Conservation (phyloP, 2,888 invertebrate genomes). For the Mechanitis mazaeus region DNA sequence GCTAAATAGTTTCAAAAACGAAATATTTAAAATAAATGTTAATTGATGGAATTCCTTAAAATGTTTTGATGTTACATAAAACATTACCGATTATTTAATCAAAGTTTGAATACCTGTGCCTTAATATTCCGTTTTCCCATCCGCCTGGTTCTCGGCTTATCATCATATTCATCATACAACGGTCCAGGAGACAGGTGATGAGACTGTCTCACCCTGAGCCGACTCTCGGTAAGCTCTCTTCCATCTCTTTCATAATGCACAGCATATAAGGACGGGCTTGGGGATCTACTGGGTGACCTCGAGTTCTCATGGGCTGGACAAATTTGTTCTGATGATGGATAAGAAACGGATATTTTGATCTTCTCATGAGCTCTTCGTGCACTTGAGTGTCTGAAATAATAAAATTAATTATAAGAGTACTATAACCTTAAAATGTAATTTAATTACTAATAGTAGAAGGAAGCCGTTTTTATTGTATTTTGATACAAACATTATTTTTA, state of each 20-base stretch:
- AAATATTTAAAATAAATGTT: no score
- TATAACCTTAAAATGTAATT: no score
- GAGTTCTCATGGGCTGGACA: constrained; percentile 63
- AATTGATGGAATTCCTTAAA: no score
- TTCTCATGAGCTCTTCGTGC: constrained; percentile 82
- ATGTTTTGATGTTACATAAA: no score
- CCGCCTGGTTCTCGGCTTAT: constrained; percentile 76
- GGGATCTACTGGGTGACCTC: constrained; percentile 56
- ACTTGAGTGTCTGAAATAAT: constrained; percentile 74
- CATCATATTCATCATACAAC: constrained; percentile 66
- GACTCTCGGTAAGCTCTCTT: constrained; percentile 78
- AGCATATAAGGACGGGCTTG: constrained; percentile 76
- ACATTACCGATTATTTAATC: no score
- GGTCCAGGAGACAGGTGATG: constrained; percentile 68
- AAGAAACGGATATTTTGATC: constrained; percentile 90
- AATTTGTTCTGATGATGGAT: constrained; percentile 86
- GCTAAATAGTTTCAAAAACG: no score
- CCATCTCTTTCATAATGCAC: constrained; percentile 83
- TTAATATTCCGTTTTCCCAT: constrained; percentile 95
- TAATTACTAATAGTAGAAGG: neutral
- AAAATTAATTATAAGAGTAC: neutral
- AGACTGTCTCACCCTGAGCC: constrained; percentile 74
- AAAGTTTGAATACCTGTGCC: constrained; percentile 79
- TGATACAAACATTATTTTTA: no score
- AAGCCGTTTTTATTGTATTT: no score